These are phyloP conservation scores for Eupithecia dodoneata DNA, from an alignment of 2,888 invertebrate species.

Conservation along the genomic window DNA sequence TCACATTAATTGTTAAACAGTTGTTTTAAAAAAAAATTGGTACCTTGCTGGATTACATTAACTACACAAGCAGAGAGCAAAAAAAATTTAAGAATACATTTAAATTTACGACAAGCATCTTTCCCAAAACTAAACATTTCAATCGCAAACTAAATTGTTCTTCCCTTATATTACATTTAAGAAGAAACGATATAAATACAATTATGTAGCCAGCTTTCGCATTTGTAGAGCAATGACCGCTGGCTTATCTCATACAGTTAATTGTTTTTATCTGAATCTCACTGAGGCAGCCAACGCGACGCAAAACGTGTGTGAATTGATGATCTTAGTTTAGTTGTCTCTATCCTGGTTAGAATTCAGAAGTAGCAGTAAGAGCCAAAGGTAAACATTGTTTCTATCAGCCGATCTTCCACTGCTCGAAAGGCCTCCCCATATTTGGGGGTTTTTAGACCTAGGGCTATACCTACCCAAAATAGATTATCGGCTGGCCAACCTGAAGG, in stretches of 20 bases:
- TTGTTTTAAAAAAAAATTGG: too few species aligned
- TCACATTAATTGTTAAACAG: too few species aligned
- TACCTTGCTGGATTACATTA: too few species aligned
- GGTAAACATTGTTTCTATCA: background rate
- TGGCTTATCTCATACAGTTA: constrained; percentile 28
- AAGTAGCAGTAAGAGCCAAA: background rate
- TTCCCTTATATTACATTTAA: background rate
- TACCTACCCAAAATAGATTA: background rate
- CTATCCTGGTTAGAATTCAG: background rate
- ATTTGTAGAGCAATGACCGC: constrained; percentile 30
- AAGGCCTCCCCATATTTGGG: too few species aligned
- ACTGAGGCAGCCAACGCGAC: constrained; percentile 28
- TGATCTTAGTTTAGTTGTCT: background rate
- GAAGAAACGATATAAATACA: background rate
- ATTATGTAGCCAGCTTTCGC: constrained; percentile 20
- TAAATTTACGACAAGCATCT: background rate
- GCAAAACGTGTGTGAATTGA: constrained; percentile 9
- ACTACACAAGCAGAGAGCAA: background rate
- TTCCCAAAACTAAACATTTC: background rate
- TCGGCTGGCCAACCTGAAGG: background rate
- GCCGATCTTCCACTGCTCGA: background rate
- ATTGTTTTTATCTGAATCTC: constrained; percentile 37
- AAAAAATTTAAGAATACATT: background rate
- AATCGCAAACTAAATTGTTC: background rate
- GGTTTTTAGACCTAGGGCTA: too few species aligned